These are phyloP conservation scores for Eugnorisma glareosa DNA, from an alignment of 2,888 invertebrate genomes.

Conservation along the genomic window DNA sequence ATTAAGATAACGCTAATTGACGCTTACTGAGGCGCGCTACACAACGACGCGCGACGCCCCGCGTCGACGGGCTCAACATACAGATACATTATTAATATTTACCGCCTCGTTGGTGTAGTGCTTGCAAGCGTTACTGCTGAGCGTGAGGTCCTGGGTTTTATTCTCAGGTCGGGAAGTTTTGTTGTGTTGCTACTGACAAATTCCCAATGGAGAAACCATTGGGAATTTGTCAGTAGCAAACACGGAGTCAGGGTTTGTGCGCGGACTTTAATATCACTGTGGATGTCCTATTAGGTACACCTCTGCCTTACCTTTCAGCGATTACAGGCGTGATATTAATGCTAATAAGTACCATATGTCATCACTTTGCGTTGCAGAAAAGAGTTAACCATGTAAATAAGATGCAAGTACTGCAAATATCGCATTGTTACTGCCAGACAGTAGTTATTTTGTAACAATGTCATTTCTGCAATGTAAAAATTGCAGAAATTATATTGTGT, in stretches of 20 bases:
- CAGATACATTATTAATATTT: not conserved
- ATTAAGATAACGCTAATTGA: constrained; percentile 33
- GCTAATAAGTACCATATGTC: not conserved
- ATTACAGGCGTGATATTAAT: not conserved
- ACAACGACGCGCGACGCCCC: constrained; percentile 29
- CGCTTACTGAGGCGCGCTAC: constrained; percentile 24
- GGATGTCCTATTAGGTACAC: not conserved
- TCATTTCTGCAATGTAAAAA: not conserved
- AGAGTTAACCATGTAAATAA: constrained; percentile 5
- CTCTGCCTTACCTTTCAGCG: not conserved
- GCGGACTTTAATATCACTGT: not conserved
- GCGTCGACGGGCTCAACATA: not conserved
- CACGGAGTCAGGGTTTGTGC: not conserved
- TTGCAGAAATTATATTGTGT: not conserved
- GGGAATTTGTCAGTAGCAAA: not conserved
- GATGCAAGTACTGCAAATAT: not conserved
- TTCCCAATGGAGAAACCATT: too few relatives aligned
- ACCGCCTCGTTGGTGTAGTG: not conserved
- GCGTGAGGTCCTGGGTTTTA: not conserved
- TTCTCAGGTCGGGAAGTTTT: not conserved
- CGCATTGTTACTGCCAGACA: constrained; percentile 26
- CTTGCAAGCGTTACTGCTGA: not conserved
- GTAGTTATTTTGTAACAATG: constrained; percentile 14
- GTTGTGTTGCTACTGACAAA: too few relatives aligned
- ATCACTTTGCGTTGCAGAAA: not conserved